Evolutionary conservation across 2,888 invertebrate genomes (phyloP).

Genomic region (Thysanoteuthis rhombus): DNA sequence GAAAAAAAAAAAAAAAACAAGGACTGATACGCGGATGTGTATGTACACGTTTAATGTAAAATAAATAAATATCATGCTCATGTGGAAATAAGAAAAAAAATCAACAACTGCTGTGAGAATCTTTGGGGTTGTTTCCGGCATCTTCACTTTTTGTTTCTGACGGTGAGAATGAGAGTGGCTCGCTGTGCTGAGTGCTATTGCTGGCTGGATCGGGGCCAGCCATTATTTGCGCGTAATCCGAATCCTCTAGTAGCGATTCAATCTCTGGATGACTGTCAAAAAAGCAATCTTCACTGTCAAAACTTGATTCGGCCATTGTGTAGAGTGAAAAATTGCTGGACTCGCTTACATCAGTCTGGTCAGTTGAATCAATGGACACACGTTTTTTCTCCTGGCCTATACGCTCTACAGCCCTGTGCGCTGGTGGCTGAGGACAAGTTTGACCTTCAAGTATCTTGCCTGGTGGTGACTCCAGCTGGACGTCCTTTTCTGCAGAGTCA

Average conservation of each 20-base stretch:
- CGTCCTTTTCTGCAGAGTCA: background rate
- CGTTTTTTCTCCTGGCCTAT: background rate
- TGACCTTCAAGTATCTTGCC: background rate
- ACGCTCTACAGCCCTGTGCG: background rate
- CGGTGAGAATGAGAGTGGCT: background rate
- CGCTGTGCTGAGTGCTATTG: background rate
- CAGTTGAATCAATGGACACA: background rate
- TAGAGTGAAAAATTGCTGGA: background rate
- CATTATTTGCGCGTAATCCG: background rate
- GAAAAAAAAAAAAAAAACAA: background rate
- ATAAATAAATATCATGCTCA: background rate
- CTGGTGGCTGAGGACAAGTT: background rate
- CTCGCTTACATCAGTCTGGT: slow-evolving; percentile 2
- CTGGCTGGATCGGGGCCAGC: background rate
- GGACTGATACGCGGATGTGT: background rate
- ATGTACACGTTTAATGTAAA: background rate
- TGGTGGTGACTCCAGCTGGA: background rate
- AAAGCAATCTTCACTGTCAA: background rate
- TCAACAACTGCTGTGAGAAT: background rate
- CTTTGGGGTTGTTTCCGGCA: background rate
- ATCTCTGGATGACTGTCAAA: background rate
- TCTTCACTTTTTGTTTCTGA: background rate
- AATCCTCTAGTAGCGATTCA: background rate
- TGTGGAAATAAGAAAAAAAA: background rate
- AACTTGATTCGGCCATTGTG: background rate